Base-by-base conservation (phyloP, 2,888 invertebrate species). In the Noctua fimbriata region DNA sequence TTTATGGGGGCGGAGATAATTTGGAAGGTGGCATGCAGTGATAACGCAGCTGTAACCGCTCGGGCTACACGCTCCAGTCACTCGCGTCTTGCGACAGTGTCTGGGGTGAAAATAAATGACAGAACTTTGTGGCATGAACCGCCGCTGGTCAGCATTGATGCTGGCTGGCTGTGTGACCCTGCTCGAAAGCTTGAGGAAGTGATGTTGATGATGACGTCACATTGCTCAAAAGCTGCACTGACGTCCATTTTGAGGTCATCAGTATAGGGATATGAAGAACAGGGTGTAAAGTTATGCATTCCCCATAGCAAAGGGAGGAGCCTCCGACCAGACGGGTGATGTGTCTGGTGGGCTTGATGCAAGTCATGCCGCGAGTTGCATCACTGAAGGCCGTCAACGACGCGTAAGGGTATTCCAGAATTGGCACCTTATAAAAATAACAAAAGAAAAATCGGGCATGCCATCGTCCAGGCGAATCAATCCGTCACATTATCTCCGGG, bases 1-100 rank as follows among this genome's bases (percentile, higher is more conserved):
- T 85, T 83, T 85, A 87, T 83, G 14, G 58, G 28, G 14, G 32
- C 41, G 2, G n/a, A 78, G 69, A 72, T 76, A 69, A 78, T 77
- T 79, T 69, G 28, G 28, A 70, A 65, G 44, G 76, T 55, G 32
- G 36, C 41, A 32, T 60, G 63, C 47, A 21, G 52, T 41, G 65
- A 60, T 73, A 79, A 63, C 41, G 12, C 32, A 67, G 67, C 9
- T 44, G n/a, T 32, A 18, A 21, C 63, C 63, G 3, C 10, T 21
- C 32, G 32, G 32, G 14, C 18, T 32, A n/a, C 28, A 28, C 14
- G 6, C 14, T 28, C 58, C 16, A 28, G 58, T 28, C n/a, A 14
- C n/a, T n/a, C 58, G 58, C n/a, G n/a, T n/a, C n/a, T n/a, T n/a
- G 55, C 5, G 58, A 60, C 28, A 14, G 10, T 14, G n/a, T n/a